Evolutionary conservation across 2,113 vertebrate species (phyloP).

Genomic region (Neodontobutis hainanensis): DNA sequence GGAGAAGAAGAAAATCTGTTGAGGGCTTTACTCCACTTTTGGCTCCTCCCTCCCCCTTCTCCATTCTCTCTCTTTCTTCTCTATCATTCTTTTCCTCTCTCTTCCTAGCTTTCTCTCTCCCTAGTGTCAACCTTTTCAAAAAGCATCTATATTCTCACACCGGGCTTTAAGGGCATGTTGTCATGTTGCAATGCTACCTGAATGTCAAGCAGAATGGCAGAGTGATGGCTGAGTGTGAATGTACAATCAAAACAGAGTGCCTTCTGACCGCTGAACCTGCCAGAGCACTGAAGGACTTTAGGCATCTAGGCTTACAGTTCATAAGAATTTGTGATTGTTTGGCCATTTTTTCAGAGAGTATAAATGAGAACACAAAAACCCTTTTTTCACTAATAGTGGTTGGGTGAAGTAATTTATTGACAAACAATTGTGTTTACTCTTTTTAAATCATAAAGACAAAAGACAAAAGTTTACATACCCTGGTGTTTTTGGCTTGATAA

Average conservation of each 20-base stretch:
- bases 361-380: too few species aligned
- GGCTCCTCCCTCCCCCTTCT: constrained; percentile 3
- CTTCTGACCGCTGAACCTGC: constrained; percentile 30
- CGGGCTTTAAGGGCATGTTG: constrained; percentile 75
- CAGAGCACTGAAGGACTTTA: background rate
- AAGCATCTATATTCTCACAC: constrained; percentile 75
- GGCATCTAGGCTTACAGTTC: too few species aligned
- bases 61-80: constrained; percentile 8
- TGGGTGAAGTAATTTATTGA: too few species aligned
- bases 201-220: constrained; percentile 80
- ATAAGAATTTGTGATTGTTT: too few species aligned
- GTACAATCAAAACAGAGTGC: constrained; percentile 54
- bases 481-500: too few species aligned
- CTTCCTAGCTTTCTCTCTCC: constrained; percentile 30
- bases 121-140: constrained; percentile 82
- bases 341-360: too few species aligned
- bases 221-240: constrained; percentile 67
- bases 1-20: constrained; percentile 57
- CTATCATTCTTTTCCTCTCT: background rate
- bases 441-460: too few species aligned
- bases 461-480: too few species aligned
- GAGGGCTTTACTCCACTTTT: constrained; percentile 43
- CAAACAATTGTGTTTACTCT: too few species aligned
- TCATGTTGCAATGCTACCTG: constrained; percentile 82
- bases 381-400: too few species aligned